Conservation (phyloP, 2,888 invertebrate genomes). For the Pyrgus malvae region DNA sequence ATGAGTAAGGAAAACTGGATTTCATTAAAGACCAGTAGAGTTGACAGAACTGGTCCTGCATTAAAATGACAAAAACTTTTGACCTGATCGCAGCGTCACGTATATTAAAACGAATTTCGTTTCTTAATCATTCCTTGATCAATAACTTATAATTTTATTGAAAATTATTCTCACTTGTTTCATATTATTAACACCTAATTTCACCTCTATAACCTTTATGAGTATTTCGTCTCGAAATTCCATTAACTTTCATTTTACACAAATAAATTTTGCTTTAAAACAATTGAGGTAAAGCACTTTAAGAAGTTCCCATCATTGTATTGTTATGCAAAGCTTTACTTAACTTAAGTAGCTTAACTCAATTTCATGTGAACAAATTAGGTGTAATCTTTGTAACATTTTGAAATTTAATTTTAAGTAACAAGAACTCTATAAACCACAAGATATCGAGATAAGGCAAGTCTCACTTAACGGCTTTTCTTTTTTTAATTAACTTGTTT, state of each 20-base stretch:
- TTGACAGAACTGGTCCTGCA: too few species aligned
- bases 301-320: conserved; percentile 46
- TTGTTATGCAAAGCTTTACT: conserved; percentile 36
- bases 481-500: too few species aligned
- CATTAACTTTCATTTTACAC: conserved; percentile 10
- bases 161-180: neutral
- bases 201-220: neutral
- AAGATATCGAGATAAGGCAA: too few species aligned
- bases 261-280: conserved; percentile 21
- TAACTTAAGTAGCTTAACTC: conserved; percentile 16
- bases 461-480: too few species aligned
- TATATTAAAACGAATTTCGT: too few species aligned
- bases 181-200: neutral
- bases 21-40: too few species aligned
- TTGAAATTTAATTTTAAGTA: neutral
- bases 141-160: too few species aligned
- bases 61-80: too few species aligned
- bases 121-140: too few species aligned
- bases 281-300: conserved; percentile 26
- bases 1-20: too few species aligned
- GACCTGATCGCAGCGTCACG: too few species aligned
- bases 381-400: neutral
- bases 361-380: conserved; percentile 15
- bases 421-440: too few species aligned
- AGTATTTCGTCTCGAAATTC: neutral